Base-by-base conservation (phyloP, 2,113 vertebrate species). In the Varanus salvator region DNA sequence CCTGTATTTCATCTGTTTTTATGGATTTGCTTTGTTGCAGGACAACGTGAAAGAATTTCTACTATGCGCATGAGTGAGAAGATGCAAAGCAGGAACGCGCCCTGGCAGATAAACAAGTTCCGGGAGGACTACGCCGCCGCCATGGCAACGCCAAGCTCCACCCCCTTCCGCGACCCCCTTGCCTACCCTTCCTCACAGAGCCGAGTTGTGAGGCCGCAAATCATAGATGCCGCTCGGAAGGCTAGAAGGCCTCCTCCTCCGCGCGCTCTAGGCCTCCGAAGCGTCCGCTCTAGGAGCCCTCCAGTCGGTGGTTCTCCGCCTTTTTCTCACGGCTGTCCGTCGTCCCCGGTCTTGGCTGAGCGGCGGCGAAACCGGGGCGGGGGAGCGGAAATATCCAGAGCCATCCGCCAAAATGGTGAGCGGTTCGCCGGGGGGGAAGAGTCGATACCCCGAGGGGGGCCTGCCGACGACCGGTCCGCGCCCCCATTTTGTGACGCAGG, bases 381-480 rank as follows among this genome's bases (percentile, higher is more conserved):
- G 48, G 31, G 8, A 50, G 57, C 31, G 86, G 89, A 5, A 57
- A 21, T 29, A 87, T 44, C 80, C 52, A 15, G 38, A 66, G 69
- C 69, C 78, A 14, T 87, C 81, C 11, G 81, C 77, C 72, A 17
- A 54, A 12, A 82, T 31, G 92, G 92, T 95, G 85, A 94, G 95
- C 85, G 54, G 15, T 29, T 1, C 84, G 25, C 9, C 0, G 60
- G 38, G 50, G 48, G 21, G 2, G 12, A 76, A 15, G n/a, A 8
- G 38, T 1, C 21, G 27, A 1, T 38, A 31, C 23, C 48, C 69
- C 27, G 6, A 29, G 74, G 1, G 64, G 44, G 44, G 54, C 2
- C 11, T 19, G 34, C 60, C 3, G 25, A n/a, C 38, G 48, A 2
- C 44, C 23, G 1, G 2, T n/a, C 25, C 8, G 1, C 3, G 23